phyloP scores from a whole-genome alignment of 2,113 vertebrate species.

The Martes martes region DNA sequence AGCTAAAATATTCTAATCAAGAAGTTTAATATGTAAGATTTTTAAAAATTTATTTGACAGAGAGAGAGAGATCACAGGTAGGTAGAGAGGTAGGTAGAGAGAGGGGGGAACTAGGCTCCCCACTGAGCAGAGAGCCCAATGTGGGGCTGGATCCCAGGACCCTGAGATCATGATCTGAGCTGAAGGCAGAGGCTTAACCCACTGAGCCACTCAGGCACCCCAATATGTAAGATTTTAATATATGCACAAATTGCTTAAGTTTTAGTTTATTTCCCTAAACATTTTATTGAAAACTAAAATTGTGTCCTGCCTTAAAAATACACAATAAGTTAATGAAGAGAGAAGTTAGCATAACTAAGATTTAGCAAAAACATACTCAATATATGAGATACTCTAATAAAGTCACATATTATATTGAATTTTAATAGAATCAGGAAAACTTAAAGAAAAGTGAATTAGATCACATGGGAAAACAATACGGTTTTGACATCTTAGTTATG shows the following conservation, averaged over 20 bases:
- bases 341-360: neutral
- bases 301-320: neutral
- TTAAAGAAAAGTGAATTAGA: neutral
- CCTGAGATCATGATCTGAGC: no score
- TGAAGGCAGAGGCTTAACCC: no score
- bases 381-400: neutral
- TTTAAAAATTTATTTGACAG: neutral
- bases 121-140: no score
- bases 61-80: no score
- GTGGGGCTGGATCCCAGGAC: no score
- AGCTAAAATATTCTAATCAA: neutral
- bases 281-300: neutral
- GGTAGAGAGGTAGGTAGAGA: no score
- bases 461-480: neutral
- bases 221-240: neutral
- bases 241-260: neutral
- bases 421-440: neutral
- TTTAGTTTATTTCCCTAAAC: neutral
- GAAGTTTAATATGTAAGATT: neutral
- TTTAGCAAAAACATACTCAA: neutral
- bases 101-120: no score
- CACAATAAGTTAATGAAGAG: neutral
- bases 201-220: no score
- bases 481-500: neutral
- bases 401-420: neutral